Evolutionary conservation across 53 echinoderm and acorn worm genomes (phyloP).

Genomic region (Luidia sarsii): DNA sequence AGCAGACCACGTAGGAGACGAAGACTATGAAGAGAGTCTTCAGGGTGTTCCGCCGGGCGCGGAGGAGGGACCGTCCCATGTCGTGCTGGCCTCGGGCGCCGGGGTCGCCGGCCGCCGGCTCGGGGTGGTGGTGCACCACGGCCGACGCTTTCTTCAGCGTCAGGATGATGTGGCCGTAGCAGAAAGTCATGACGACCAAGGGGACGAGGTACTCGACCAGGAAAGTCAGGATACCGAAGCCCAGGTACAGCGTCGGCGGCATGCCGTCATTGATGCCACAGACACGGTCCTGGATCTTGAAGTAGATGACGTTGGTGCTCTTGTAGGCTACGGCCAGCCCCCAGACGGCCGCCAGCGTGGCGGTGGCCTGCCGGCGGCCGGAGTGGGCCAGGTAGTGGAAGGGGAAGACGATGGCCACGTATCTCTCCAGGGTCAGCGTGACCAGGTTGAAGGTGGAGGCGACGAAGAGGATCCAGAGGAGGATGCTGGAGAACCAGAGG

Average conservation of each 20-base stretch:
- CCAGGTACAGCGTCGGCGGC: not conserved
- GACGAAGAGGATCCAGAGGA: constrained; percentile 61
- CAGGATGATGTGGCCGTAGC: constrained; percentile 56
- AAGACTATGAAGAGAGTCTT: constrained; percentile 71
- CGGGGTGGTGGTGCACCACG: not conserved
- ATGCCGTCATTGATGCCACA: not conserved
- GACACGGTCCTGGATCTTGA: not conserved
- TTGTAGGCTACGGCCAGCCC: not conserved
- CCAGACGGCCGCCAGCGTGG: not conserved
- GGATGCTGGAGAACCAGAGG: not conserved
- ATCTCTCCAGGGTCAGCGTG: constrained; percentile 49
- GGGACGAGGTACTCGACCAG: not conserved
- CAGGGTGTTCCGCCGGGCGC: constrained; percentile 61
- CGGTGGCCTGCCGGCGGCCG: not conserved
- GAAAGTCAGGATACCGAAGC: not conserved
- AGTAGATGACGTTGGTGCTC: not conserved
- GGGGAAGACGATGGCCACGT: constrained; percentile 62
- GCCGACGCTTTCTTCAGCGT: constrained; percentile 25
- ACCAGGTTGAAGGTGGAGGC: constrained; percentile 67
- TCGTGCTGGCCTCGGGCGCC: not conserved
- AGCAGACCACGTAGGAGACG: constrained; percentile 72
- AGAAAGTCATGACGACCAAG: constrained; percentile 68
- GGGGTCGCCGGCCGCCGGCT: not conserved
- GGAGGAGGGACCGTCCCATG: constrained; percentile 29
- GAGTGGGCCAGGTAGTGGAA: constrained; percentile 28